Evolutionary conservation across 2,888 invertebrate genomes (phyloP).

Genomic region (Hirtodrosophila confusa): DNA sequence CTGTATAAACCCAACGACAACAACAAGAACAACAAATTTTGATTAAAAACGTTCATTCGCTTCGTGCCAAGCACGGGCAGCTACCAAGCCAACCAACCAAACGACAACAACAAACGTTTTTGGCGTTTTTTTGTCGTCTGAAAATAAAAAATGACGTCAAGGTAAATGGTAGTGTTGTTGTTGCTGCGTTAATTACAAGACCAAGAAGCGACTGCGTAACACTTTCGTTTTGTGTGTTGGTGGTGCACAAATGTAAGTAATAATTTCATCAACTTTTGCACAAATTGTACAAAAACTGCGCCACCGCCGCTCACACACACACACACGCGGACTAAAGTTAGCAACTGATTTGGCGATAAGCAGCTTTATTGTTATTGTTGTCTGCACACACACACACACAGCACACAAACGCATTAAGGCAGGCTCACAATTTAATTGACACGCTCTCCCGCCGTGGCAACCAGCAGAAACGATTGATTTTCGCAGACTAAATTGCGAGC

Average conservation of each 20-base stretch:
- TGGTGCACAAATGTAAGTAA: slow-evolving; percentile 34
- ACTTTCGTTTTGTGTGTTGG: slow-evolving; percentile 60
- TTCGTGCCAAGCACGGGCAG: slow-evolving; percentile 75
- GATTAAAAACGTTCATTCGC: slow-evolving; percentile 61
- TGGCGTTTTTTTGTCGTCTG: slow-evolving; percentile 61
- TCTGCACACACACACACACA: slow-evolving; percentile 28
- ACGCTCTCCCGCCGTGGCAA: slow-evolving; percentile 46
- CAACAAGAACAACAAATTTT: slow-evolving; percentile 37
- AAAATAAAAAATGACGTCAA: slow-evolving; percentile 76
- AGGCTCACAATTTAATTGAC: slow-evolving; percentile 59
- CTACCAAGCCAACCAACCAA: slow-evolving; percentile 47
- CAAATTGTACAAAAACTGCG: slow-evolving; percentile 51
- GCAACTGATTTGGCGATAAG: slow-evolving; percentile 75
- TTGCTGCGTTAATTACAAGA: slow-evolving; percentile 64
- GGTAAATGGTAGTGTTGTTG: slow-evolving; percentile 62
- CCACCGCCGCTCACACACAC: slow-evolving; percentile 18
- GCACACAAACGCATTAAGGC: slow-evolving; percentile 48
- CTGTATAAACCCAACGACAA: slow-evolving; percentile 37
- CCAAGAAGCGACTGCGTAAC: slow-evolving; percentile 57
- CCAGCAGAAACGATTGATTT: slow-evolving; percentile 76
- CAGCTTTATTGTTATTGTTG: slow-evolving; percentile 50
- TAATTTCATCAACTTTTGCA: slow-evolving; percentile 58
- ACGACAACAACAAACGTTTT: slow-evolving; percentile 37
- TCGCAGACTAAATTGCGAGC: slow-evolving; percentile 75
- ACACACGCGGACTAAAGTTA: slow-evolving; percentile 9